Evolutionary conservation across 37 sponge, comb jelly and placozoan genomes (phyloP).

Genomic region (Aphrocallistes beatrix): DNA sequence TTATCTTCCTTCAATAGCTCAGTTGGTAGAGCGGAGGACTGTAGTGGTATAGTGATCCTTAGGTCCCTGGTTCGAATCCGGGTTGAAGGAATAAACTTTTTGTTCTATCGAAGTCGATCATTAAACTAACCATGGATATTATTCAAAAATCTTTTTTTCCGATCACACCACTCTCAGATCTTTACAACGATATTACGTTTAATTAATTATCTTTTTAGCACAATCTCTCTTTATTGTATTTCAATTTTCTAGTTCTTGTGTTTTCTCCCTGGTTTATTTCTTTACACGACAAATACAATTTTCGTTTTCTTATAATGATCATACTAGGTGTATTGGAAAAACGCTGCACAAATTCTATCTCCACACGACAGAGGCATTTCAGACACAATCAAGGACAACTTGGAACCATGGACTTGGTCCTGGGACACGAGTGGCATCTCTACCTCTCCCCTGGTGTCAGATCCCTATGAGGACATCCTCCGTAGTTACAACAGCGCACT

Average conservation of each 20-base stretch:
- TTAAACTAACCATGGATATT: background rate
- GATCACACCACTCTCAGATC: too few relatives aligned
- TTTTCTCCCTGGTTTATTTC: too few relatives aligned
- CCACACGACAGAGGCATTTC: conserved; percentile 80
- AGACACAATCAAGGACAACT: conserved; percentile 39
- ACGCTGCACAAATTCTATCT: conserved; percentile 95
- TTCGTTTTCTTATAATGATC: background rate
- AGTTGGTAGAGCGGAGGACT: conserved; percentile 89
- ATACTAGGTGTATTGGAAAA: conserved; percentile 72
- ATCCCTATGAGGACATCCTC: conserved; percentile 54
- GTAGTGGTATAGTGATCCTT: conserved; percentile 66
- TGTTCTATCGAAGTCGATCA: background rate
- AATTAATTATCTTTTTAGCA: too few relatives aligned
- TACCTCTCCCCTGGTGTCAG: conserved; percentile 26
- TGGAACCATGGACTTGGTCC: conserved; percentile 62
- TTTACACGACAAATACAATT: too few relatives aligned
- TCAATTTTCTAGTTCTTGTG: too few relatives aligned
- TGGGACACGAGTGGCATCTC: conserved; percentile 48
- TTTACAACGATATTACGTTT: background rate
- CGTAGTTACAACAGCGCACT: conserved; percentile 52
- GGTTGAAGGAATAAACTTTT: conserved; percentile 56
- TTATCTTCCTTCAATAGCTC: conserved; percentile 43
- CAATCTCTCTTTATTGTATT: too few relatives aligned
- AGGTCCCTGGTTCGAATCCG: conserved; percentile 85
- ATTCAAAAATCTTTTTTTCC: background rate